Percentiles rank a stretch among this genome's conserved stretches.
These are phyloP conservation scores for Allolobophora icterica DNA, from an alignment of 2,888 invertebrate genomes.

Conservation along the genomic window DNA sequence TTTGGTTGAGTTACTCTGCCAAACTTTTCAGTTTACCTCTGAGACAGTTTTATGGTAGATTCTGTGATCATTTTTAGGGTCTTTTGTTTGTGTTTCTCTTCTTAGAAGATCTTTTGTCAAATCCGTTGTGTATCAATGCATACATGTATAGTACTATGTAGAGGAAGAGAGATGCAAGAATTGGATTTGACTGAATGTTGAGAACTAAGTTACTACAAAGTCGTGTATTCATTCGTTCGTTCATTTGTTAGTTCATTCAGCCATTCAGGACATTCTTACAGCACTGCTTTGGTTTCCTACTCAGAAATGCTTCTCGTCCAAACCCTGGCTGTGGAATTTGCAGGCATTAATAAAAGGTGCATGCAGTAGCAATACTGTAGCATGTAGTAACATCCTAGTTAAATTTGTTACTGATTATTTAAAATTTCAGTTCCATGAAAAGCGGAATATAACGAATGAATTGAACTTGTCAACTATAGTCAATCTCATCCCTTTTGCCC, in stretches of 20 bases:
- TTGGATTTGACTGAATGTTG: background rate
- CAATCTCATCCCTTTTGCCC: background rate
- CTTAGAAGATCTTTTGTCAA: background rate
- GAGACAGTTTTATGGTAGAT: background rate
- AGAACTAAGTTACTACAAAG: background rate
- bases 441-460: background rate
- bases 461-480: background rate
- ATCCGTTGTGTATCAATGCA: background rate
- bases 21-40: background rate
- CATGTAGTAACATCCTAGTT: background rate
- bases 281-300: background rate
- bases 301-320: too few species aligned
- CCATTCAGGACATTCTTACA: conserved; percentile 2
- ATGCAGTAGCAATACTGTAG: background rate
- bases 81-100: background rate
- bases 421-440: background rate
- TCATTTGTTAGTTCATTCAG: background rate
- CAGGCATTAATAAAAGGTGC: background rate
- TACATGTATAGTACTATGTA: too few species aligned
- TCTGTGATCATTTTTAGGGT: conserved; percentile 1
- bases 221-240: background rate
- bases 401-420: background rate
- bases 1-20: background rate
- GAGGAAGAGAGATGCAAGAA: too few species aligned
- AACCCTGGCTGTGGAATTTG: too few species aligned